Conservation (phyloP, 2,888 invertebrate genomes). For the Epicampocera succincta region DNA sequence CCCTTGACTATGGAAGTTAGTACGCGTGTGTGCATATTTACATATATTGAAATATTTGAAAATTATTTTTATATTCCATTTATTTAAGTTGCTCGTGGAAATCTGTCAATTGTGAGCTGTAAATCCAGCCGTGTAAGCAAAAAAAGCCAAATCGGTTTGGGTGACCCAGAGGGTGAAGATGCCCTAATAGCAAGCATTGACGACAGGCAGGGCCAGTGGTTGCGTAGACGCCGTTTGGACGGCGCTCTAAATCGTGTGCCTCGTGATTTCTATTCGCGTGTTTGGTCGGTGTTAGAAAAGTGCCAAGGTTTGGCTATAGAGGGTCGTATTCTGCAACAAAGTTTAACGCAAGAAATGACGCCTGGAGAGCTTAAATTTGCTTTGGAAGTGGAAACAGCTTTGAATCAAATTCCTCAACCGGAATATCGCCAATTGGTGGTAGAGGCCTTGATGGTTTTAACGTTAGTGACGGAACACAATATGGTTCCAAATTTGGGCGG, state of each 20-base stretch:
- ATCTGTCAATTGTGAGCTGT: conserved; percentile 93
- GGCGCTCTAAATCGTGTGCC: conserved; percentile 99
- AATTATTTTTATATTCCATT: not conserved
- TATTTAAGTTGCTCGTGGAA: conserved; percentile 88
- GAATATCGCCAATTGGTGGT: conserved; percentile 98
- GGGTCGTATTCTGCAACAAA: conserved; percentile 93
- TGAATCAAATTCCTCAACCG: conserved; percentile 98
- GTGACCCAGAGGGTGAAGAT: conserved; percentile 81
- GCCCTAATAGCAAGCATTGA: conserved; percentile 80
- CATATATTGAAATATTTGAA: not conserved
- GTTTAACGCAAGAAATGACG: conserved; percentile 99
- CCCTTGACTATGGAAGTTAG: no score
- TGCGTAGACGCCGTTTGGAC: conserved; percentile 95
- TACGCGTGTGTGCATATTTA: not conserved
- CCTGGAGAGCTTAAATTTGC: conserved; percentile 99
- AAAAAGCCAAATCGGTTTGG: conserved; percentile 83
- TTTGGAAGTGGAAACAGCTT: conserved; percentile 96
- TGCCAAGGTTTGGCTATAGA: conserved; percentile 97
- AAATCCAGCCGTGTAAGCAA: conserved; percentile 93
- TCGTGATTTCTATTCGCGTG: conserved; percentile 96
- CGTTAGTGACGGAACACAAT: conserved; percentile 93
- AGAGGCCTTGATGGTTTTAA: conserved; percentile 97
- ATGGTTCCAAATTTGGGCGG: conserved; percentile 89
- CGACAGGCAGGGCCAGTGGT: conserved; percentile 98
- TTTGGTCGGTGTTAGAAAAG: conserved; percentile 95